Conservation (phyloP, 2,888 invertebrate species). For the Himalopsyche japonica region DNA sequence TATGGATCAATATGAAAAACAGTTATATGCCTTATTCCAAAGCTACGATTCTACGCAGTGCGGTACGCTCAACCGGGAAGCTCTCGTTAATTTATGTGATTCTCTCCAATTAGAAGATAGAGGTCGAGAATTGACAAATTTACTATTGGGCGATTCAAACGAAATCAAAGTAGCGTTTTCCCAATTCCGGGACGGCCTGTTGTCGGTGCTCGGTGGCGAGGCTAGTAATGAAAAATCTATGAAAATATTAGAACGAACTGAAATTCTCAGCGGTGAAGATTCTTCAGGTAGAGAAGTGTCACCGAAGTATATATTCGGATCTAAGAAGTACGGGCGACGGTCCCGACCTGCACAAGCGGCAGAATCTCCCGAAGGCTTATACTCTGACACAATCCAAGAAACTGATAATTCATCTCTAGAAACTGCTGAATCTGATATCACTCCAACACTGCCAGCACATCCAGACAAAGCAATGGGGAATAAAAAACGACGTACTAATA, state of each 20-base stretch:
- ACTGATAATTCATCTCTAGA: slow-evolving; percentile 18
- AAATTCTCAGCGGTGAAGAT: slow-evolving; percentile 54
- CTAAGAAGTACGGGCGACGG: slow-evolving; percentile 76
- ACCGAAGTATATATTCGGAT: slow-evolving; percentile 72
- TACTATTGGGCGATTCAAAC: slow-evolving; percentile 59
- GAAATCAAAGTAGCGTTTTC: slow-evolving; percentile 66
- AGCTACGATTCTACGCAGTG: slow-evolving; percentile 74
- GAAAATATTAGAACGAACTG: slow-evolving; percentile 42
- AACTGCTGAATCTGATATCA: slow-evolving; percentile 48
- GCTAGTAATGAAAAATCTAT: slow-evolving; percentile 45
- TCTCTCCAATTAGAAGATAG: slow-evolving; percentile 78
- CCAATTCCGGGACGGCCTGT: slow-evolving; percentile 76
- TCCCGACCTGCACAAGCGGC: slow-evolving; percentile 61
- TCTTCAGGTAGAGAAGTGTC: slow-evolving; percentile 72
- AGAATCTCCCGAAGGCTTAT: slow-evolving; percentile 3
- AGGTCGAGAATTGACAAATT: slow-evolving; percentile 64
- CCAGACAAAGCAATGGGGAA: slow-evolving; percentile 51
- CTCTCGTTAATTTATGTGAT: slow-evolving; percentile 71
- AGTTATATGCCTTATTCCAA: slow-evolving; percentile 78
- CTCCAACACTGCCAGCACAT: slow-evolving; percentile 45
- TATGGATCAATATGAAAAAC: slow-evolving; percentile 79
- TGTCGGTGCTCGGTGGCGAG: slow-evolving; percentile 68
- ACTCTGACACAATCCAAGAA: slow-evolving; percentile 13
- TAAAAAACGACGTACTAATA: slow-evolving; percentile 54
- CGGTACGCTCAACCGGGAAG: slow-evolving; percentile 68